These are phyloP conservation scores for Tapirus terrestris DNA, from an alignment of 2,113 vertebrate species.

Conservation along the genomic window DNA sequence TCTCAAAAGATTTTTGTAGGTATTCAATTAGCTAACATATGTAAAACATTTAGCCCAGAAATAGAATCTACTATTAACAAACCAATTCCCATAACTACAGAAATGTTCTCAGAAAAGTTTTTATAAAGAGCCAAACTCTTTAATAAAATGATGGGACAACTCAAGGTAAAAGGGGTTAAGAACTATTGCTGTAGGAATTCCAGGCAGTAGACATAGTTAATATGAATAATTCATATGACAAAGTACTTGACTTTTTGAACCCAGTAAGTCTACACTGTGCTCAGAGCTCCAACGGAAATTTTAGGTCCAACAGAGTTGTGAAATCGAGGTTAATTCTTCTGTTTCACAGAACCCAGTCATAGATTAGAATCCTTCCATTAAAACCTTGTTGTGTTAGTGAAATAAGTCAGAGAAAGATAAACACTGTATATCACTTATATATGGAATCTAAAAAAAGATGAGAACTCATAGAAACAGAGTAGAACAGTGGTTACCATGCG, in stretches of 20 bases:
- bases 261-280: neutral
- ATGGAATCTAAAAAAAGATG: neutral
- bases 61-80: slow-evolving; percentile 23
- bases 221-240: slow-evolving; percentile 51
- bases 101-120: slow-evolving; percentile 50
- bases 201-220: neutral
- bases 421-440: neutral
- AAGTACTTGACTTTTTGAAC: slow-evolving; percentile 53
- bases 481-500: neutral
- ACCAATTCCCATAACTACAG: slow-evolving; percentile 39
- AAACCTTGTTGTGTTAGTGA: neutral
- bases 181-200: neutral
- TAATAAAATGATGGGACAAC: neutral
- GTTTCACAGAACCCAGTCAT: neutral
- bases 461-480: neutral
- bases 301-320: neutral
- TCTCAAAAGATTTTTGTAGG: slow-evolving; percentile 1
- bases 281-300: neutral
- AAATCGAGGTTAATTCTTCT: slow-evolving; percentile 10
- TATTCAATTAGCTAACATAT: slow-evolving; percentile 48
- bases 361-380: neutral
- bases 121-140: neutral
- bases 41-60: slow-evolving; percentile 49
- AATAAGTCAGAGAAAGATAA: neutral
- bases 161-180: slow-evolving; percentile 42